Evolutionary conservation across 2,797 vertebrate genomes (phyloP), one percentile per base, ranked within the genome.

Genomic region (Argentina silus): DNA sequence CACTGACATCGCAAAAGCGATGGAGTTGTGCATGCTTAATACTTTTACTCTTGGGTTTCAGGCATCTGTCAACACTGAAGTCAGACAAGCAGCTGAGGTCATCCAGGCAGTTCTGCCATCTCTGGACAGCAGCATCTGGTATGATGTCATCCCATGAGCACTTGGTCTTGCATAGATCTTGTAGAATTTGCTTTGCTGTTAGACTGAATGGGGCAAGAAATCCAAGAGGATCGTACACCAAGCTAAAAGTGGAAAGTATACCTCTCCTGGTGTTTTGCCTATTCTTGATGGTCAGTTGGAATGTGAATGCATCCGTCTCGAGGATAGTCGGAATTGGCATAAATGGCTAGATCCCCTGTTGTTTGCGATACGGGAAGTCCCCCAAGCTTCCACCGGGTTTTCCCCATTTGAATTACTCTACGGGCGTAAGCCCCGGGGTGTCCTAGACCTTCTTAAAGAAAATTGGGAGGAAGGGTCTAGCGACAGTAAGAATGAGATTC

Each of bases 41-140:
- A n/a, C n/a, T n/a, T n/a, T n/a, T n/a, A n/a, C n/a, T n/a, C 19
- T 55, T 48, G 27, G 67, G 73, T 64, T 69, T 63, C 8, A 73
- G 59, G 23, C 66, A 69, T 55, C 73, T 50, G 9, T 61, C 3
- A 1, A 69, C 19, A 3, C 42, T 51, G 43, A 27, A 60, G 55
- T 17, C 43, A 15, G 45, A 19, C 72, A 67, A 56, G 21, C 50
- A 64, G 2, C 60, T 36, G 4, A 67, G 42, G 7, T 50, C 55
- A 3, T 1, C 23, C 2, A 74, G 14, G 55, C 61, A 59, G 3
- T 59, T 44, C 53, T 45, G 63, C 62, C 71, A 67, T 6, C 3
- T 2, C 8, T 56, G 51, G 27, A 15, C 36, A n/a, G 19, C 47
- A 0, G 17, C 51, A 15, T 57, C 53, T 66, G 63, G 71, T 44